Evolutionary conservation across 2,113 vertebrate genomes (phyloP).

Genomic region (Tragelaphus scriptus): DNA sequence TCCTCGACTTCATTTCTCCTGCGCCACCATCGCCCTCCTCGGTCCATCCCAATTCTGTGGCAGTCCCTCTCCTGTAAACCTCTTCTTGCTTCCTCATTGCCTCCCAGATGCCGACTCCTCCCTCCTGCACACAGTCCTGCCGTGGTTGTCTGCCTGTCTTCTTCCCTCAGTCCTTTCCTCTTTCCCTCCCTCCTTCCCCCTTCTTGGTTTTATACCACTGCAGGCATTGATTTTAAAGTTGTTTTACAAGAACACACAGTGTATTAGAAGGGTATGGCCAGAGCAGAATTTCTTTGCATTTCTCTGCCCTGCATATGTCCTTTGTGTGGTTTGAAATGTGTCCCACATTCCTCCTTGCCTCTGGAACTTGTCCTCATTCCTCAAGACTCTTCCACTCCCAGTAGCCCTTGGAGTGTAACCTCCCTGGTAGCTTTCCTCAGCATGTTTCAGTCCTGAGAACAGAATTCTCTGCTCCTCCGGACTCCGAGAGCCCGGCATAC

Average conservation of each 20-base stretch:
- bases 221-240: neutral
- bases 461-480: neutral
- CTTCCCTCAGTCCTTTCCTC: neutral
- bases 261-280: neutral
- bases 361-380: neutral
- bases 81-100: neutral
- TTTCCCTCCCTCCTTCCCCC: neutral
- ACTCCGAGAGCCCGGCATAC: neutral
- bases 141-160: neutral
- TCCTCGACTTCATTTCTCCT: neutral
- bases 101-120: neutral
- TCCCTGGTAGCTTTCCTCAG: neutral
- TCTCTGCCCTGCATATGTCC: neutral
- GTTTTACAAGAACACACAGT: neutral
- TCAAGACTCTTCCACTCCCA: neutral
- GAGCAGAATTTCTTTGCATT: neutral
- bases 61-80: neutral
- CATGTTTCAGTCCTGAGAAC: neutral
- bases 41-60: neutral
- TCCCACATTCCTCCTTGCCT: neutral
- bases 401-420: neutral
- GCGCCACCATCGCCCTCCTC: neutral
- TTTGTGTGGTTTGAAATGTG: neutral
- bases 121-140: rapidly evolving
- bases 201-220: neutral